Conservation (phyloP, 1,140 invertebrate species). For the Dendroctonus valens region DNA sequence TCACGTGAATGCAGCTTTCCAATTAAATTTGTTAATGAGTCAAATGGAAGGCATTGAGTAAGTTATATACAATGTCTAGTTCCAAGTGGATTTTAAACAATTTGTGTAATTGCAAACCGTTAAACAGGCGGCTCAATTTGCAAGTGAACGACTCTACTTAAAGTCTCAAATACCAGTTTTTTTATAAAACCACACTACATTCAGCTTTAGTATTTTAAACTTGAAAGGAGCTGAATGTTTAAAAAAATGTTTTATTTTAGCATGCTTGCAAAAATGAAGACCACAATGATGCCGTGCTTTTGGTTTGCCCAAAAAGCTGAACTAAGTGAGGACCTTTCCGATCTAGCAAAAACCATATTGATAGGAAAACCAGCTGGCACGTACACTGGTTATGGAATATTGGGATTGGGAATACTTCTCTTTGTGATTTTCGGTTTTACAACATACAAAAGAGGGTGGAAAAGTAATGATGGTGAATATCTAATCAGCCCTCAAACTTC, state of each 20-base stretch:
- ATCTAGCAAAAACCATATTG: slow-evolving; percentile 56
- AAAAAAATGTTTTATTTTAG: slow-evolving; percentile 48
- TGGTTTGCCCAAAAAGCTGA: slow-evolving; percentile 71
- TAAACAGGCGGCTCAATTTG: too few species aligned
- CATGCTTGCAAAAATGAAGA: slow-evolving; percentile 56
- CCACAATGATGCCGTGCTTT: slow-evolving; percentile 65
- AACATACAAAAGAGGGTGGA: slow-evolving; percentile 51
- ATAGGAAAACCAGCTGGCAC: slow-evolving; percentile 54
- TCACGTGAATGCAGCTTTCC: slow-evolving; percentile 64
- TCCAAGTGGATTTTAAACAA: too few species aligned
- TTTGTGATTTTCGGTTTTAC: slow-evolving; percentile 51
- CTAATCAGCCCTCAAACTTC: slow-evolving; percentile 16
- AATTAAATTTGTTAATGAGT: slow-evolving; percentile 70
- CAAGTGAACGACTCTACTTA: too few species aligned
- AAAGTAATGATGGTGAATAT: slow-evolving; percentile 41
- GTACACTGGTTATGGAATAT: slow-evolving; percentile 55
- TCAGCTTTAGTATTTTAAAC: too few species aligned
- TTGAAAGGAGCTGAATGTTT: not conserved
- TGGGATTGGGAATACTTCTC: slow-evolving; percentile 55
- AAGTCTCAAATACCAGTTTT: too few species aligned
- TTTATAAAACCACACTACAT: too few species aligned
- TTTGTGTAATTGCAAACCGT: not conserved
- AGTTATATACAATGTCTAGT: slow-evolving; percentile 41
- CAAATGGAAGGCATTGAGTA: slow-evolving; percentile 58
- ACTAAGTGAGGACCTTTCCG: slow-evolving; percentile 60